Conservation (phyloP, 2,113 vertebrate species). For the Tachycineta bicolor region DNA sequence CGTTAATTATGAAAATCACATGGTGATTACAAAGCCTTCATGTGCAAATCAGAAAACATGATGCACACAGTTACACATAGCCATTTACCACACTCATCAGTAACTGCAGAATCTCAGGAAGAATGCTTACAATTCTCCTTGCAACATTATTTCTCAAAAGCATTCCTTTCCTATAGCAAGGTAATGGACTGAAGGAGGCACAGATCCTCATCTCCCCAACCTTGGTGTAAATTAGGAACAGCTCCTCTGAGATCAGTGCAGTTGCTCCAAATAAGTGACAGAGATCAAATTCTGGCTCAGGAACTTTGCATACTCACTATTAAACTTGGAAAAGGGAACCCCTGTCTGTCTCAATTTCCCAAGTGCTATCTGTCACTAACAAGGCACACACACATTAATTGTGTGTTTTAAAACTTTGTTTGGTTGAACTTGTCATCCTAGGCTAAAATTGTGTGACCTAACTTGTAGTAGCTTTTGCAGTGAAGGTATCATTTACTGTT, state of each 20-base stretch:
- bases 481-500: conserved; percentile 74
- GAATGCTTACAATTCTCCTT: background rate
- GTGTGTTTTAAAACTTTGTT: conserved; percentile 58
- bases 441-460: conserved; percentile 66
- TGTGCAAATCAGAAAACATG: conserved; percentile 42
- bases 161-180: background rate
- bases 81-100: background rate
- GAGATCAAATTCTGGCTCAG: conserved; percentile 19
- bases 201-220: background rate
- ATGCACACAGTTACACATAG: background rate
- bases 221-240: background rate
- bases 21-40: conserved; percentile 7
- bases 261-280: background rate
- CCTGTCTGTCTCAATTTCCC: conserved; percentile 63
- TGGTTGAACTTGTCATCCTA: conserved; percentile 63
- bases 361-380: conserved; percentile 63
- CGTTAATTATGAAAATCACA: conserved; percentile 28
- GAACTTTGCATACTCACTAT: conserved; percentile 53
- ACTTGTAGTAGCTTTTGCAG: conserved; percentile 57
- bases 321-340: conserved; percentile 58
- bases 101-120: background rate
- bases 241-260: background rate
- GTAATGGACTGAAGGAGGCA: background rate
- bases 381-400: conserved; percentile 53
- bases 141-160: background rate